Evolutionary conservation across 2,797 vertebrate species (phyloP).

Genomic region (Chiropotes sagulatus): DNA sequence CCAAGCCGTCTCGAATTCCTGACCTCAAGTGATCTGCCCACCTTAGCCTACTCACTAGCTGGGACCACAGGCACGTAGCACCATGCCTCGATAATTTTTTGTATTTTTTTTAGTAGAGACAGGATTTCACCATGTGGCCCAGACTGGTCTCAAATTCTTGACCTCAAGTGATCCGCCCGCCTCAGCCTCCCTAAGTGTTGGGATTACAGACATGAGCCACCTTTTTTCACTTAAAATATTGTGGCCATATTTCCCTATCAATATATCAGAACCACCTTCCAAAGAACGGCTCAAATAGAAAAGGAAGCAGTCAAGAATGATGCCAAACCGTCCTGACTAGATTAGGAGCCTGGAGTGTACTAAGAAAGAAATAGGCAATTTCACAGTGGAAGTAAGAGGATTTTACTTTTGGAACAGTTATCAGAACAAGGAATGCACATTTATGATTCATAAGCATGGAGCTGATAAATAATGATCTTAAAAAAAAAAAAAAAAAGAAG

Average conservation of each 20-base stretch:
- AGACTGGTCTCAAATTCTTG: neutral
- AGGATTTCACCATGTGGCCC: neutral
- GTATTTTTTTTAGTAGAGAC: neutral
- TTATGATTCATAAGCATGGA: neutral
- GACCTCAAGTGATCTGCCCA: neutral
- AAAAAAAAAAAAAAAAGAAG: neutral
- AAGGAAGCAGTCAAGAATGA: neutral
- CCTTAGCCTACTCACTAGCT: neutral
- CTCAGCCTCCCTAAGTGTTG: neutral
- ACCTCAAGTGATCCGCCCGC: neutral
- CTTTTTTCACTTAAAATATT: slow-evolving; percentile 38
- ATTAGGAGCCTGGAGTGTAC: neutral
- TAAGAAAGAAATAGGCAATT: slow-evolving; percentile 35
- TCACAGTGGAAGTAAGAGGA: neutral
- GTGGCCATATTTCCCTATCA: neutral
- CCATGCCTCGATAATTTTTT: neutral
- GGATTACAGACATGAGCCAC: neutral
- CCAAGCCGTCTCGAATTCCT: neutral
- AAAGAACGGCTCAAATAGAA: slow-evolving; percentile 25
- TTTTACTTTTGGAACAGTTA: neutral
- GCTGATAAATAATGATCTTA: neutral
- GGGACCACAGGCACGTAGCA: neutral
- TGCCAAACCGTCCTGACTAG: neutral
- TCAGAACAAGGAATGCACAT: neutral
- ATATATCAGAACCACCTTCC: neutral